Conservation (phyloP, 2,888 invertebrate species). For the Xanthostigma xanthostigma region DNA sequence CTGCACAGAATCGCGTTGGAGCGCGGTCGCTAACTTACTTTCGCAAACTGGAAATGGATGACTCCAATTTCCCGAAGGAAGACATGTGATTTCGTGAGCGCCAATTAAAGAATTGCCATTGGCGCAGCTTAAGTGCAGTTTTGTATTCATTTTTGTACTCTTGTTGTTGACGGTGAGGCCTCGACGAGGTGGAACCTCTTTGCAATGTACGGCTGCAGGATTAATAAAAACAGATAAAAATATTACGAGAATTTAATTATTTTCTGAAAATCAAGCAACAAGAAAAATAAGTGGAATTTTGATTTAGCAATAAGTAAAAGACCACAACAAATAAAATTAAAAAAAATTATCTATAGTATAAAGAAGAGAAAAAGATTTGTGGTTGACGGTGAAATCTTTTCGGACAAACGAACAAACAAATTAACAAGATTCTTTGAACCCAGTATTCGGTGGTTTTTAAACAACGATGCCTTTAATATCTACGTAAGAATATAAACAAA, state of each 20-base stretch:
- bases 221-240: too few species aligned
- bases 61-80: conserved; percentile 81
- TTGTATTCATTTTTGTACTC: conserved; percentile 59
- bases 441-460: neutral
- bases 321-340: too few species aligned
- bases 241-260: too few species aligned
- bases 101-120: conserved; percentile 72
- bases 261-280: too few species aligned
- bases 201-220: conserved; percentile 55
- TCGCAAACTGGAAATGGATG: conserved; percentile 68
- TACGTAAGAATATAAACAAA: conserved; percentile 17
- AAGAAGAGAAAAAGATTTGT: neutral
- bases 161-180: conserved; percentile 57
- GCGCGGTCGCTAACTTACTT: conserved; percentile 36
- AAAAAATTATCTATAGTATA: too few species aligned
- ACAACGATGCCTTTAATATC: neutral
- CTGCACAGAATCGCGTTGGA: neutral
- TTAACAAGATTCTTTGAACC: neutral
- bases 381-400: neutral
- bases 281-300: neutral
- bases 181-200: conserved; percentile 53
- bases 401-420: neutral
- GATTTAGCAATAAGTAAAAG: neutral
- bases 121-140: conserved; percentile 57
- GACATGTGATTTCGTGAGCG: conserved; percentile 52